Evolutionary conservation across 2,888 invertebrate species (phyloP), one percentile per base, ranked within the genome.

Genomic region (Coecobrya sp.): DNA sequence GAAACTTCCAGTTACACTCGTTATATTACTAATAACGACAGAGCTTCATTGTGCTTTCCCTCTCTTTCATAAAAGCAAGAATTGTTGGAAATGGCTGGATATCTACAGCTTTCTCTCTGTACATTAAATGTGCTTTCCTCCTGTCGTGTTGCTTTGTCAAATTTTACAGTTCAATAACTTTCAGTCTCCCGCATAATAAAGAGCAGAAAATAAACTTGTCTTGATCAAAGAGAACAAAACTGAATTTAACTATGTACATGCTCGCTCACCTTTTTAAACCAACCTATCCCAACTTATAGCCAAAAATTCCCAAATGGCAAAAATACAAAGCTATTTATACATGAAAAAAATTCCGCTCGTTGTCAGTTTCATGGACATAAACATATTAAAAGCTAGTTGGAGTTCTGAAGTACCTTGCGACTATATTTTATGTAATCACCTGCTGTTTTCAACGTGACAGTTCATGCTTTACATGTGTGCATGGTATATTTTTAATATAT

Each of bases 381-480:
- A 42, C 19, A 10, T n/a, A 73, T 73, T 42, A 73, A 36, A 73
- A 19, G 10, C 1, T 0, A 30, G 10, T n/a, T 73, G 68, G 19
- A 19, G 70, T 42, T 42, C 0, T 19, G 42, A 42, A 13, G 19
- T 36, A 42, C 42, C 42, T 19, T 16, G 10, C 25, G n/a, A n/a
- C n/a, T n/a, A n/a, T 30, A 22, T 68, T 68, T 30, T 30, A 27
- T 30, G 16, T 68, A 30, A n/a, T 30, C 68, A 27, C 68, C 27
- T 68, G 68, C 68, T 62, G 30, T 30, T 68, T 30, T 25, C 30
- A 68, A 68, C 27, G 30, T 68, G 68, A 68, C 30, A 27, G 30
- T 30, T 68, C n/a, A 81, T 52, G 84, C 19, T 22, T 16, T 25
- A 25, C 55, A 30, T 11, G 86, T 62, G 62, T 62, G 62, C 62